Conservation (phyloP, 2,113 vertebrate species). For the Lepidothrix coronata region DNA sequence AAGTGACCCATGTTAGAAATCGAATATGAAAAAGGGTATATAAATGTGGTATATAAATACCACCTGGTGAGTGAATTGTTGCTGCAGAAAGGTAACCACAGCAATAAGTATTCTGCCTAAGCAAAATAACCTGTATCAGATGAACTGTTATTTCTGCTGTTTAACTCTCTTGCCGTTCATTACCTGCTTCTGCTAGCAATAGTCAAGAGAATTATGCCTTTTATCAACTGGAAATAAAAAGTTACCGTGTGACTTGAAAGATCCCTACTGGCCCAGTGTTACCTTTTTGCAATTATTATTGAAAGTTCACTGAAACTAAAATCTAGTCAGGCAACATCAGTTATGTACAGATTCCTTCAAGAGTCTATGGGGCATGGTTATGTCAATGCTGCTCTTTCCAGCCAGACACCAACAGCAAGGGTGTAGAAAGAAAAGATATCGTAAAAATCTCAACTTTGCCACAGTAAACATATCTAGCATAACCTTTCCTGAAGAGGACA, state of each 20-base stretch:
- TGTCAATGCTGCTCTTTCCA: not conserved
- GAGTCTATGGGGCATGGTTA: accelerated
- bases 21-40: not conserved
- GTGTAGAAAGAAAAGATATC: not conserved
- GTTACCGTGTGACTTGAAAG: not conserved
- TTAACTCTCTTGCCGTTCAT: not conserved
- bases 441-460: not conserved
- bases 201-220: not conserved
- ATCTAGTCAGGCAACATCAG: not conserved
- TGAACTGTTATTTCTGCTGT: not conserved
- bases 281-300: not conserved
- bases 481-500: not conserved
- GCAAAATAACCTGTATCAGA: not conserved
- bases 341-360: not conserved
- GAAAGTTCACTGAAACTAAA: not conserved
- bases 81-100: not conserved
- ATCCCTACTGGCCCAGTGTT: not conserved
- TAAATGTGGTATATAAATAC: not conserved
- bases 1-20: not conserved
- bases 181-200: not conserved
- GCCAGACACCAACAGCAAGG: not conserved
- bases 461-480: not conserved
- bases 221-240: not conserved
- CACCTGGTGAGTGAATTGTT: not conserved
- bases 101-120: not conserved